Evolutionary conservation across 2,888 invertebrate species (phyloP).

Genomic region (Polyploca ridens): DNA sequence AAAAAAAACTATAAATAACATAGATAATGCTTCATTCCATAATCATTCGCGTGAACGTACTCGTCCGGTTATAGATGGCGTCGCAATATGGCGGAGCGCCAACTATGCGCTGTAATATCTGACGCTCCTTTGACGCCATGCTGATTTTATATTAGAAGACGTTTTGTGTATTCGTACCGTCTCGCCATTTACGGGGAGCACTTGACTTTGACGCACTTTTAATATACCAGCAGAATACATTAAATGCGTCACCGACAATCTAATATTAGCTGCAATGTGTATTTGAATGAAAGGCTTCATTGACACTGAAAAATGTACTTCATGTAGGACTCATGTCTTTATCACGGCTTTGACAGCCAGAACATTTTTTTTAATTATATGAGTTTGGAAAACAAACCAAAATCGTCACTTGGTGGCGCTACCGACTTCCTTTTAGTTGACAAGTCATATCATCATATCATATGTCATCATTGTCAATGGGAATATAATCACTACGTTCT

Average conservation of each 20-base stretch:
- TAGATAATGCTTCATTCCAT: slow-evolving; percentile 1
- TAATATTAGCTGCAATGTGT: slow-evolving; percentile 36
- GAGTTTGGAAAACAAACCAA: too few species aligned
- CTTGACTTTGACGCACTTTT: slow-evolving; percentile 63
- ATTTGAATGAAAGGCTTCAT: slow-evolving; percentile 1
- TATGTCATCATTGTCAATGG: too few species aligned
- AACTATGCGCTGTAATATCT: slow-evolving; percentile 76
- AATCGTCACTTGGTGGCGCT: too few species aligned
- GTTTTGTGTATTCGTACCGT: slow-evolving; percentile 35
- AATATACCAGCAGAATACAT: slow-evolving; percentile 4
- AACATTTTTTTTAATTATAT: too few species aligned
- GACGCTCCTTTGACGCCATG: slow-evolving; percentile 66
- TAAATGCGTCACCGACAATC: not conserved
- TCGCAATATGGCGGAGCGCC: slow-evolving; percentile 68
- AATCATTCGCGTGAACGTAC: slow-evolving; percentile 12
- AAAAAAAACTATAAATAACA: slow-evolving; percentile 7
- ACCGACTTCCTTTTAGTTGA: too few species aligned
- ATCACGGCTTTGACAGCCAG: too few species aligned
- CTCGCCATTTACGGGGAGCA: slow-evolving; percentile 69
- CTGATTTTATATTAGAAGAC: slow-evolving; percentile 48
- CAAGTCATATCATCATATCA: too few species aligned
- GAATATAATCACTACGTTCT: too few species aligned
- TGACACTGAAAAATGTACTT: slow-evolving; percentile 16
- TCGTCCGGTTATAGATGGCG: slow-evolving; percentile 49
- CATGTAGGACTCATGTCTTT: not conserved